Evolutionary conservation across 2,113 vertebrate species (phyloP), one percentile per base, ranked within the genome.

Genomic region (Hylia prasina): DNA sequence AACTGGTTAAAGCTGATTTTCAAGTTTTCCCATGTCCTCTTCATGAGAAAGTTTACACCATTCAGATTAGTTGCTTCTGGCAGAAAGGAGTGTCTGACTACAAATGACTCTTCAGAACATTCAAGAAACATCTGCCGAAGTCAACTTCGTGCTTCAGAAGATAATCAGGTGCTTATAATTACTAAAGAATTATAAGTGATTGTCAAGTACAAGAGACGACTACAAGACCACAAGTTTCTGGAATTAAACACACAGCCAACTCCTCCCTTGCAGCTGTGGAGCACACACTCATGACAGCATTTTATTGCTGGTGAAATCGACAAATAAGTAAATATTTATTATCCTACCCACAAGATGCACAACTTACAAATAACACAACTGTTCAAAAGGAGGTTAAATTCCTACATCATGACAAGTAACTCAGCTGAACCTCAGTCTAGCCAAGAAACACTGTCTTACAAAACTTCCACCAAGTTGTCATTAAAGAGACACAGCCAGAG

Each of bases 251-350:
- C 33, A 7, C 6, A 23, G 58, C 30, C 50, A 10, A 10, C 54
- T 22, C 77, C 57, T 51, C 33, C 42, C 51, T 13, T 10, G 28
- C 63, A 87, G 50, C 66, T 73, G 44, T 2, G 13, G 13, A 76
- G 37, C 13, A 15, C 24, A 10, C 8, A 2, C 1, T 6, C 31
- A 14, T 1, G 9, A 65, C 2, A 44, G 19, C 27, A 14, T 31
- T 47, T 39, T 1, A 11, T 33, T 11, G 37, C 40, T 20, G 12
- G 3, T 28, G 28, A 89, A 85, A 60, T 1, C 0, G 4, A 87
- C 14, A 60, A 58, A 6, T 14, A 64, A 27, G 20, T 25, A 50
- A 88, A 10, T 13, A 16, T 87, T 68, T 58, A 31, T 17, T 47
- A 79, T 22, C 51, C n/a, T 7, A 19, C 0, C 24, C 24, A 14